A percentile compares a stretch with the other conserved stretches of the same genome.
These are phyloP conservation scores for Propithecus deckenii DNA, from an alignment of 2,797 vertebrate genomes.

Conservation along the genomic window DNA sequence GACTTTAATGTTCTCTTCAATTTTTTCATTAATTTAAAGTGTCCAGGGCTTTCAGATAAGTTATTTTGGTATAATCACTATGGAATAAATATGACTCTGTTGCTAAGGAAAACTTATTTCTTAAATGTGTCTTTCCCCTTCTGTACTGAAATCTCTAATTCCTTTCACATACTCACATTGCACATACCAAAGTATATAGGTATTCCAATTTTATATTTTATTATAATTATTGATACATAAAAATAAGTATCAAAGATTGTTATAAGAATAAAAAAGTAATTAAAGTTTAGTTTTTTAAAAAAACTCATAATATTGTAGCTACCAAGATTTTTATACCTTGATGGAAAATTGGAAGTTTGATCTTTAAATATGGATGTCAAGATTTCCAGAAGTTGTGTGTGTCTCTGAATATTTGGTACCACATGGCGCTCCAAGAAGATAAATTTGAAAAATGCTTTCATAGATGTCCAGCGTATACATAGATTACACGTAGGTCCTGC, in stretches of 20 bases:
- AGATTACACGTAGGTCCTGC: background rate
- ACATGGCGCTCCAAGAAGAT: background rate
- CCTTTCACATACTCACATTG: background rate
- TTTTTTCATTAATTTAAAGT: slow-evolving; percentile 58
- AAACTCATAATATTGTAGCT: background rate
- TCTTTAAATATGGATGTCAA: background rate
- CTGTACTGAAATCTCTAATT: background rate
- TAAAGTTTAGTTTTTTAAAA: background rate
- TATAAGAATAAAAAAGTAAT: background rate
- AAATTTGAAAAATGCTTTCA: background rate
- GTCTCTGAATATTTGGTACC: background rate
- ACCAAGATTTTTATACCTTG: background rate
- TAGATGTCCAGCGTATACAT: background rate
- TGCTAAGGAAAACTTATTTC: slow-evolving; percentile 25
- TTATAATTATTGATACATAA: background rate
- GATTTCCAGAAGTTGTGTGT: background rate
- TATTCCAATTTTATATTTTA: slow-evolving; percentile 6
- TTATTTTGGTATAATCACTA: slow-evolving; percentile 39
- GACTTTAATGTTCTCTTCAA: slow-evolving; percentile 60
- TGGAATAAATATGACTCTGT: background rate
- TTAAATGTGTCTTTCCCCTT: slow-evolving; percentile 14
- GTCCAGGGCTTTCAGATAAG: slow-evolving; percentile 29
- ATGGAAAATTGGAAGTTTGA: slow-evolving; percentile 1
- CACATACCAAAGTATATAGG: background rate
- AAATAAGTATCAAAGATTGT: background rate